Conservation (phyloP, 1,140 invertebrate genomes). For the Atopsyche davidsoni region DNA sequence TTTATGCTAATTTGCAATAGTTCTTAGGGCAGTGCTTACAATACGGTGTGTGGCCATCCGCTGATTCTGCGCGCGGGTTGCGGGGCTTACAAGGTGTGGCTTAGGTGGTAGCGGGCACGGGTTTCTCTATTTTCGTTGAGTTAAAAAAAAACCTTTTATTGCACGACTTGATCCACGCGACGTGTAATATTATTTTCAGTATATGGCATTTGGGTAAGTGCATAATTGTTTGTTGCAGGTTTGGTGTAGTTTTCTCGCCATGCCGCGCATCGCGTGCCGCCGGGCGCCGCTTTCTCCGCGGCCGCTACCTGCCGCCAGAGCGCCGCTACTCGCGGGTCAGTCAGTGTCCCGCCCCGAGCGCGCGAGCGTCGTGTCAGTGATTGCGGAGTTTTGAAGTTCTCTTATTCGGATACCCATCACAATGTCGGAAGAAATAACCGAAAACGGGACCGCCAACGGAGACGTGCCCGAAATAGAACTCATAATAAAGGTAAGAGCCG, state of each 20-base stretch:
- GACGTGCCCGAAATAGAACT: conserved; percentile 73
- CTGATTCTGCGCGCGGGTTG: too few relatives aligned
- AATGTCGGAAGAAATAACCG: conserved; percentile 50
- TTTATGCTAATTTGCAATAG: too few relatives aligned
- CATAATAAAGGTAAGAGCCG: conserved; percentile 64
- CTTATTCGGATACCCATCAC: conserved; percentile 14
- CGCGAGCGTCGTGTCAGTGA: background rate
- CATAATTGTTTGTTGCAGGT: too few relatives aligned
- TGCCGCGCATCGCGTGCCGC: background rate
- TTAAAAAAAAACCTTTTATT: background rate
- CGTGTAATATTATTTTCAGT: too few relatives aligned
- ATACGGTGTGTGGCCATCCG: too few relatives aligned
- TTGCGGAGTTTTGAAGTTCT: conserved; percentile 7
- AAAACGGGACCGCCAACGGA: conserved; percentile 59
- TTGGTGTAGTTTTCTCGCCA: too few relatives aligned
- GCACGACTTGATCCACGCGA: background rate
- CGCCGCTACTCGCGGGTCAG: conserved; percentile 2
- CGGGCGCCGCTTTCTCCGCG: background rate
- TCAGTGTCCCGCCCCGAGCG: background rate
- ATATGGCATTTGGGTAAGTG: too few relatives aligned
- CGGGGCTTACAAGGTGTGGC: too few relatives aligned
- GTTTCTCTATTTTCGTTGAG: too few relatives aligned
- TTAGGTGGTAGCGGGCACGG: too few relatives aligned
- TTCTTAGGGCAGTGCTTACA: too few relatives aligned
- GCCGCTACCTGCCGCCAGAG: background rate